Conservation (phyloP, 1,140 invertebrate species). For the Tetranychus urticae region DNA sequence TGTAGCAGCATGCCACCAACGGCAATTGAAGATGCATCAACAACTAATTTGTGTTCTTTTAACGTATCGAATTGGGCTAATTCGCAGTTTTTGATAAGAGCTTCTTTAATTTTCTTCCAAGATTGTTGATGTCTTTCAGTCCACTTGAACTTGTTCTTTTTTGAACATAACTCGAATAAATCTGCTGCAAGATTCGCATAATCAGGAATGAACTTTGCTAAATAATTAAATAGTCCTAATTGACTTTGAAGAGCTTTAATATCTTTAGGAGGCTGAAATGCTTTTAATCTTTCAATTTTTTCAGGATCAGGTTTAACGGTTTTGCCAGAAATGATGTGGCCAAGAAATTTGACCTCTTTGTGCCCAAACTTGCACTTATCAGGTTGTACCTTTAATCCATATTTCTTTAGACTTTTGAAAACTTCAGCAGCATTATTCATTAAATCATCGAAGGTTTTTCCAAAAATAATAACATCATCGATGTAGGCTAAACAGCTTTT, state of each 20-base stretch:
- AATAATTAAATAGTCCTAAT: background rate
- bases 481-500: background rate
- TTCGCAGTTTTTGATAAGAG: background rate
- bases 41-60: background rate
- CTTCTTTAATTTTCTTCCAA: background rate
- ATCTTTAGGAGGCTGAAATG: background rate
- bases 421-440: background rate
- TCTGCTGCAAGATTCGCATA: background rate
- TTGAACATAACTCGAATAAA: background rate
- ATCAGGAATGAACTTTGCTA: background rate
- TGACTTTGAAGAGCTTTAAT: background rate
- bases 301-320: background rate
- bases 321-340: background rate
- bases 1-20: background rate
- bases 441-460: background rate
- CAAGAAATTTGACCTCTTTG: background rate
- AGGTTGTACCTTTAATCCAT: background rate
- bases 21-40: background rate
- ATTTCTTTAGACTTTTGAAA: background rate
- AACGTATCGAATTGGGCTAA: background rate
- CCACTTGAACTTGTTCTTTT: background rate
- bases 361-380: background rate
- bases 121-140: background rate
- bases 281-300: background rate
- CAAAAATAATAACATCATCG: background rate